Evolutionary conservation across 2,113 vertebrate species (phyloP).

Genomic region (Chionomys nivalis): DNA sequence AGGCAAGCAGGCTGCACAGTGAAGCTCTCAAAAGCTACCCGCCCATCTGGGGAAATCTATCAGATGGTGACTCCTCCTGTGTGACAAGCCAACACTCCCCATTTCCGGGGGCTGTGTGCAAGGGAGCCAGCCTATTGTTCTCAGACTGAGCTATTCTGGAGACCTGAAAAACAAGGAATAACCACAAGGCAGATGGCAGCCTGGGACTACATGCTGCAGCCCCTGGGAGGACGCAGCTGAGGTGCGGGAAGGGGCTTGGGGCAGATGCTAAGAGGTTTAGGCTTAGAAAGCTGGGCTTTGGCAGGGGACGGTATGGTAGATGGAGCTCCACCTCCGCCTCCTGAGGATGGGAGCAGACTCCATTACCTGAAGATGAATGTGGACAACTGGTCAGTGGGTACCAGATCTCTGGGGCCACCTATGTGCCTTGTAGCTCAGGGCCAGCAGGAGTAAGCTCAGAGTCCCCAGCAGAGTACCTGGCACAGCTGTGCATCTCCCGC

Average conservation of each 20-base stretch:
- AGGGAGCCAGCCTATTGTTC: not conserved
- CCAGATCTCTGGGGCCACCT: not conserved
- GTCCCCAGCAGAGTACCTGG: not conserved
- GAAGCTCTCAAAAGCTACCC: not conserved
- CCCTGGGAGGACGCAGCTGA: not conserved
- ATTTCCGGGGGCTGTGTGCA: not conserved
- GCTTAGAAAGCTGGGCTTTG: not conserved
- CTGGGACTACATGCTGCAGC: not conserved
- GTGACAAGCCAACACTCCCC: not conserved
- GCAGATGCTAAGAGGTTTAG: too few relatives aligned
- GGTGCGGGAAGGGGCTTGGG: not conserved
- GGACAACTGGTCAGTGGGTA: not conserved
- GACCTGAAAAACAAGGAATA: not conserved
- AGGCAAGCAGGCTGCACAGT: not conserved
- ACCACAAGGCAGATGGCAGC: not conserved
- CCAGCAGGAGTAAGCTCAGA: not conserved
- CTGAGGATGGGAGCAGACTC: not conserved
- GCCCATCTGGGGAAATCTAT: not conserved
- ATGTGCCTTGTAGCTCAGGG: too few relatives aligned
- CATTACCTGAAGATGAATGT: not conserved
- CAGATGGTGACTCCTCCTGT: not conserved
- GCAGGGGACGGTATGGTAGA: not conserved
- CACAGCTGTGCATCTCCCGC: not conserved
- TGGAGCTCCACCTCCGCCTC: not conserved
- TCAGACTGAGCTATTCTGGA: not conserved